Evolutionary conservation across 2,113 vertebrate genomes (phyloP).

Genomic region (Xyrauchen texanus): DNA sequence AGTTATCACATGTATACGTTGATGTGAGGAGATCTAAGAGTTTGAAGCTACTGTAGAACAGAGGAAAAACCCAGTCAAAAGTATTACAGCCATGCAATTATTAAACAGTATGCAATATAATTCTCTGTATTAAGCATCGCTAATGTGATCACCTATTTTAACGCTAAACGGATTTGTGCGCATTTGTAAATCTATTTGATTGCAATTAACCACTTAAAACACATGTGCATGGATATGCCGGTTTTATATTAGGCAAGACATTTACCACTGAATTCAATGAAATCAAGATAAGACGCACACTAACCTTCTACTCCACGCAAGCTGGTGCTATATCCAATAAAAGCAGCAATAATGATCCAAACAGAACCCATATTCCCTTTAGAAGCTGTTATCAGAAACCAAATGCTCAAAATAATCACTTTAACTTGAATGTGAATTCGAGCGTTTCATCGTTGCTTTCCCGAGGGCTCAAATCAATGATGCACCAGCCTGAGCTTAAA

Average conservation of each 20-base stretch:
- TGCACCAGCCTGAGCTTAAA: slow-evolving; percentile 8
- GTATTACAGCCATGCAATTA: not conserved
- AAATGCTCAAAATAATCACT: slow-evolving; percentile 19
- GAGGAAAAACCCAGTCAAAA: not conserved
- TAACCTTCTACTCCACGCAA: slow-evolving; percentile 71
- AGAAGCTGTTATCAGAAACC: slow-evolving; percentile 51
- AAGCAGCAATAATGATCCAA: slow-evolving; percentile 67
- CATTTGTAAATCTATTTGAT: not conserved
- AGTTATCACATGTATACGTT: no score
- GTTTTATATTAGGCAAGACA: not conserved
- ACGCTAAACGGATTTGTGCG: not conserved
- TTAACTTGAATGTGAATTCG: slow-evolving; percentile 36
- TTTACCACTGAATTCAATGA: not conserved
- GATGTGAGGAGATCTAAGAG: no score
- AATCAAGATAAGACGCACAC: slow-evolving; percentile 48
- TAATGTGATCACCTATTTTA: not conserved
- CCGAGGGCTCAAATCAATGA: not conserved
- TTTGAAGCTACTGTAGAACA: no score
- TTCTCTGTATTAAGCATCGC: not conserved
- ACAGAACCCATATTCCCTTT: slow-evolving; percentile 65
- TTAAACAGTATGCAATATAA: not conserved
- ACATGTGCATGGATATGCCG: not conserved
- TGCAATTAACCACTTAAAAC: not conserved
- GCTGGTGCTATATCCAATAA: slow-evolving; percentile 61
- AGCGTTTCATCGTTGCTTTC: slow-evolving; percentile 48